Conservation (phyloP, 2,888 invertebrate genomes). For the Drosophila multiciliata region DNA sequence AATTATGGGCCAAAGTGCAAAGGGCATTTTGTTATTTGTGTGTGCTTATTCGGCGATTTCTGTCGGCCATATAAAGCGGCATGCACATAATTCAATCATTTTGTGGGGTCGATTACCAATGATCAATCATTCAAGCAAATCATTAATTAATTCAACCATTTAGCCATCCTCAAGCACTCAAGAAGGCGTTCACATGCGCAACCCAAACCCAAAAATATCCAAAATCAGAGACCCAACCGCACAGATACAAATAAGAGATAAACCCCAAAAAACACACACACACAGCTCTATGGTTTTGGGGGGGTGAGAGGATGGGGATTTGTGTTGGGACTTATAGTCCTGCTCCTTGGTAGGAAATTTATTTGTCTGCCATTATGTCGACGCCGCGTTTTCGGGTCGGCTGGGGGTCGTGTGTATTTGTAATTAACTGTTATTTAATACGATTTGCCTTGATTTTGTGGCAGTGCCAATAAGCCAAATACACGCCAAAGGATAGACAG, state of each 20-base stretch:
- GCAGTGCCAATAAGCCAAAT: conserved; percentile 46
- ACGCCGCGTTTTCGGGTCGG: conserved; percentile 47
- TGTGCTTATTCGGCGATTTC: conserved; percentile 42
- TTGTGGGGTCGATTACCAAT: conserved; percentile 39
- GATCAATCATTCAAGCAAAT: conserved; percentile 74
- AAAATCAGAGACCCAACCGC: conserved; percentile 16
- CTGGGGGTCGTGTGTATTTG: conserved; percentile 57
- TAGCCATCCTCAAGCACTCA: conserved; percentile 64
- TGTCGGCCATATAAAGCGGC: conserved; percentile 31
- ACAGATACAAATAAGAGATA: conserved; percentile 55
- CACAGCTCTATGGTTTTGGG: conserved; percentile 14
- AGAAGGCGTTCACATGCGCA: conserved; percentile 37
- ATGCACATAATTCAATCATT: conserved; percentile 74
- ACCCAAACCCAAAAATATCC: conserved; percentile 2
- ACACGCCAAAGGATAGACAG: conserved; percentile 7
- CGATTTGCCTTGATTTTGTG: conserved; percentile 71
- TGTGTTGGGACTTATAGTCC: background rate
- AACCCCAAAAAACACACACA: conserved; percentile 32
- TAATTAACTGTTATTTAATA: conserved; percentile 79
- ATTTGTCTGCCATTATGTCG: conserved; percentile 56
- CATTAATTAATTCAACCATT: conserved; percentile 75
- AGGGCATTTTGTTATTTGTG: conserved; percentile 44
- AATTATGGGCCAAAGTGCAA: conserved; percentile 74
- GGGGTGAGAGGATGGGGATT: background rate
- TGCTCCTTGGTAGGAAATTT: conserved; percentile 40